Evolutionary conservation across 2,797 vertebrate genomes (phyloP), one percentile per base, ranked within the genome.

Genomic region (Ceryle rudis): DNA sequence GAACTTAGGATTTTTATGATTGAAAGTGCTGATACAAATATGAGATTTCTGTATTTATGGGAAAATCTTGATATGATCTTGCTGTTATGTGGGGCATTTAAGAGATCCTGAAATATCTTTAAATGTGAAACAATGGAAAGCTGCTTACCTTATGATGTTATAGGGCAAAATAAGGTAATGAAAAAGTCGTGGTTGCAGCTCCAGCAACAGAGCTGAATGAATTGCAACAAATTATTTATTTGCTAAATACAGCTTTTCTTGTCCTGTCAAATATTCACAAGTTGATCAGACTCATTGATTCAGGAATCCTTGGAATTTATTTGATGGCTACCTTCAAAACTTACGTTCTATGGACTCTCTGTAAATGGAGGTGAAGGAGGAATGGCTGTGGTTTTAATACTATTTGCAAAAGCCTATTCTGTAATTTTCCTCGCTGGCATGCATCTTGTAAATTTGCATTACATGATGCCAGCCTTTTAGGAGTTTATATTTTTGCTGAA

Each of bases 391-490:
- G 92, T 69, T 95, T 95, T 80, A 93, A 88, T 81, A 25, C 78
- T 83, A 16, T 95, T 95, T 97, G 35, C 85, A 90, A 95, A 87
- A 97, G 60, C 57, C 93, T 96, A 85, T 97, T 93, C 51, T 93
- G 81, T 94, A 94, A 71, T 96, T 97, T 97, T 93, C 95, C 91
- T 91, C 62, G 79, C 86, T 92, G 61, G 83, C 90, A 90, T 89
- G 78, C 41, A 51, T 94, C 92, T 96, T 95, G 70, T 88, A 89
- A 87, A 75, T 62, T 92, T 89, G 93, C 55, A 79, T 95, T 94
- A 37, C 42, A 9, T 57, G 77, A 92, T 93, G 75, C 94, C 73
- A 71, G 77, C 51, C 13, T 17, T 90, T 91, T 83, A 62, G 74
- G 75, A 89, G 57, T 80, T 49, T 83, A 26, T 90, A 94, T 89